Percentiles rank a stretch among this genome's conserved stretches.
These are phyloP conservation scores for Quadriops clusia DNA, from an alignment of 2,888 invertebrate genomes.

Conservation along the genomic window DNA sequence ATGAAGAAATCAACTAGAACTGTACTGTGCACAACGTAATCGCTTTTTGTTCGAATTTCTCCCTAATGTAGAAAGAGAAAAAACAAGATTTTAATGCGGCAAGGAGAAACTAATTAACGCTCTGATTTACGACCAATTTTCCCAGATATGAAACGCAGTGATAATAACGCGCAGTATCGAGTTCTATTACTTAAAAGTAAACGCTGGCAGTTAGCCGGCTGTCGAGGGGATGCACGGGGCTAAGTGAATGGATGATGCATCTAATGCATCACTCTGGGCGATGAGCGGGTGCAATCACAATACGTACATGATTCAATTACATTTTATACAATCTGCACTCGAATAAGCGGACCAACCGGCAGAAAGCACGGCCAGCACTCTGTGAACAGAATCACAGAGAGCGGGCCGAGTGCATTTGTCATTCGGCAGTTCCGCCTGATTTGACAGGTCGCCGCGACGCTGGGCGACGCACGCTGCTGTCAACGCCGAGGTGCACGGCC, in stretches of 20 bases:
- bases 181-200: too few relatives aligned
- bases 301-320: conserved; percentile 34
- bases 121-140: too few relatives aligned
- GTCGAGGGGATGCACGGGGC: conserved; percentile 8
- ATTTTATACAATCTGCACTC: conserved; percentile 38
- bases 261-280: conserved; percentile 33
- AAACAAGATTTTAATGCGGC: too few relatives aligned
- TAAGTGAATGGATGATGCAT: conserved; percentile 8
- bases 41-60: too few relatives aligned
- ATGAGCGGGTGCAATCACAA: conserved; percentile 32
- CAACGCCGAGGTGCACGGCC: conserved; percentile 30
- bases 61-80: too few relatives aligned
- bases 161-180: too few relatives aligned
- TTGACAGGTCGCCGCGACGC: conserved; percentile 35
- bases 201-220: too few relatives aligned
- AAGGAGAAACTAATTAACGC: too few relatives aligned
- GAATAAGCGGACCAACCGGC: conserved; percentile 23
- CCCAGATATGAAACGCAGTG: too few relatives aligned
- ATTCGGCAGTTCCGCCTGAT: conserved; percentile 36
- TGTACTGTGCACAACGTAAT: too few relatives aligned
- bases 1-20: too few relatives aligned
- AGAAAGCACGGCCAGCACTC: not conserved
- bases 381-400: conserved; percentile 5
- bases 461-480: conserved; percentile 39
- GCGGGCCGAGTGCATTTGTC: conserved; percentile 35